Conservation (phyloP, 2,113 vertebrate species). For the rabbit (Oryctolagus cuniculus) region DNA sequence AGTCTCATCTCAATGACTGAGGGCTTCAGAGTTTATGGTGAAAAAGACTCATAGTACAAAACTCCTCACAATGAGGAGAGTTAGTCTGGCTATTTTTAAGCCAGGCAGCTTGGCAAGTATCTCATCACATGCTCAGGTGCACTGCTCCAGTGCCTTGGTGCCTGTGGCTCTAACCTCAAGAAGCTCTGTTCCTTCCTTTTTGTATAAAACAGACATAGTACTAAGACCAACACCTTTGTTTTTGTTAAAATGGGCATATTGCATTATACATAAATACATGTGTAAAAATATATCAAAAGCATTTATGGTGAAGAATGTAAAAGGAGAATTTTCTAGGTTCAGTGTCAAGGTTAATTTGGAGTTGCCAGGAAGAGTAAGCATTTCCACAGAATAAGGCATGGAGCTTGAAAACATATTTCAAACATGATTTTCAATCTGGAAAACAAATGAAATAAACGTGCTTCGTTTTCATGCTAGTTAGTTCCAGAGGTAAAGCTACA, state of each 20-base stretch:
- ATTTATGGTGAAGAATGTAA: neutral
- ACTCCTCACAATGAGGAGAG: neutral
- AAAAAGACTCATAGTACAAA: neutral
- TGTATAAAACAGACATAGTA: neutral
- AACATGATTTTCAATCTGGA: neutral
- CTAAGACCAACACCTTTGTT: conserved; percentile 7
- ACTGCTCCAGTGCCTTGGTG: conserved; percentile 18
- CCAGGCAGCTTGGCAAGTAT: neutral
- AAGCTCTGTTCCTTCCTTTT: conserved; percentile 8
- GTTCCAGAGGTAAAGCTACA: neutral
- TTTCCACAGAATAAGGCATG: neutral
- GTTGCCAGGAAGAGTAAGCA: neutral
- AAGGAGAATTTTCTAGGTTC: neutral
- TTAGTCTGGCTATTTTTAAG: conserved; percentile 48
- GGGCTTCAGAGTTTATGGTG: neutral
- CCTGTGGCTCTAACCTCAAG: neutral
- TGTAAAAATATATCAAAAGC: neutral
- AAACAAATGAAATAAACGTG: conserved; percentile 14
- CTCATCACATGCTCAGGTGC: neutral
- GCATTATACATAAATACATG: neutral
- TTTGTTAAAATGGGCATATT: conserved; percentile 32
- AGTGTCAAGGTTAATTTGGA: neutral
- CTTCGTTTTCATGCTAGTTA: conserved; percentile 6
- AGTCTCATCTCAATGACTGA: neutral
- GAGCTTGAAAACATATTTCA: conserved; percentile 1